Evolutionary conservation across 2,113 vertebrate species (phyloP), one percentile per base, ranked within the genome.

Genomic region (Pycnonotus jocosus): DNA sequence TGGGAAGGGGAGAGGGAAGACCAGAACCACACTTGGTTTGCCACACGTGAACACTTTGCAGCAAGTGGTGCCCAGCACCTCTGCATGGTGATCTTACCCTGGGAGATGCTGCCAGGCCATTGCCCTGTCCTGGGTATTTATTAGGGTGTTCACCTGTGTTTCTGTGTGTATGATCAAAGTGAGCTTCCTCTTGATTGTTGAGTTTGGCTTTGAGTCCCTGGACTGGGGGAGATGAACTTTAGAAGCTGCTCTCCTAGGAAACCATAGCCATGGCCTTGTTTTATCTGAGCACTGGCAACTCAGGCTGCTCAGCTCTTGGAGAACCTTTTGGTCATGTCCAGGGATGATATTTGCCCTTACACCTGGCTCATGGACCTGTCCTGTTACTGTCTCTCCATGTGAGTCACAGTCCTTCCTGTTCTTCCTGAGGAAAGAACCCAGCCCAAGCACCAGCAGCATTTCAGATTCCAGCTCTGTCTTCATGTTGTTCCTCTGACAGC

Each of bases 291-390:
- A 54, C 64, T 31, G 62, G 57, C 70, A 78, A 11, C 54, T 72
- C 1, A 0, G 24, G 30, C 23, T 61, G 7, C 6, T 45, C 15
- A 15, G 37, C 33, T 51, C 28, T 76, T 2, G 2, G 37, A 50
- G 31, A 57, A 10, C 30, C 11, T 56, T 74, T 42, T 0, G 0
- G 27, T 76, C n/a, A 9, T 14, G 15, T 81, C 71, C 14, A 47
- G 72, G 57, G n/a, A 5, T 24, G 23, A 22, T 27, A 7, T 74
- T 50, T 64, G 60, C 28, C 40, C 31, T 44, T 40, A n/a, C 10
- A 37, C 21, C 33, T 74, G 62, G 7, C 40, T 70, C 0, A 0
- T 0, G 4, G 53, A 56, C 24, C 28, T 54, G 37, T 70, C 48
- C 33, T 90, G 33, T 77, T 53, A 50, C 22, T 9, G 40, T 37